Evolutionary conservation across 2,113 vertebrate species (phyloP), one percentile per base, ranked within the genome.

Genomic region (Todiramphus saurophagus): DNA sequence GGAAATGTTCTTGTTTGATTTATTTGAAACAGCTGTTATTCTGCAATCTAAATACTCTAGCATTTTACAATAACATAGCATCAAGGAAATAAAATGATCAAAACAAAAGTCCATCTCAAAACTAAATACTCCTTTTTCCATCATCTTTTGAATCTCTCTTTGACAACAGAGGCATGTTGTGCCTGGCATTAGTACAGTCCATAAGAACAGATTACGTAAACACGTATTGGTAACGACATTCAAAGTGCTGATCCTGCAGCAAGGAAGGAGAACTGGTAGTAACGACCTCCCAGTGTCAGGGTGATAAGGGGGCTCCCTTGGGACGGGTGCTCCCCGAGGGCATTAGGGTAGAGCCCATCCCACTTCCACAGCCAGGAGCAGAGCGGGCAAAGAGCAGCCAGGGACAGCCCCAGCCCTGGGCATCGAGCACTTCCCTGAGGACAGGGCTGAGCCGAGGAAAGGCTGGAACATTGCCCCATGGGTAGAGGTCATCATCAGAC

Each of bases 301-400:
- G 7, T 51, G 35, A 31, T 20, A 10, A 28, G 33, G 50, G 31
- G 9, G 8, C 2, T 78, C 11, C n/a, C 17, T 33, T 0, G 0
- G 50, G 50, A 66, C 18, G 19, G 15, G 12, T 27, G 33, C 9
- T 6, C 59, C 25, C 35, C 20, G 9, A 5, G 15, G 10, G 2
- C 1, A 2, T n/a, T 44, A 64, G 59, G 13, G 37, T 24, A 72
- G 39, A 21, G 30, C 25, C 15, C 23, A 13, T 33, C 53, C 48
- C 68, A 31, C 20, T 1, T 0, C 16, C 25, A 27, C 64, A 24
- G 60, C 8, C 48, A 44, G 13, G 19, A 58, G 55, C 41, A 58
- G 23, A 56, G 31, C 50, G 48, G 69, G 13, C 56, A 76, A 53
- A 68, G 25, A 51, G 21, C 1, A 9, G 74, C 21, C 1, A 1